phyloP scores from a whole-genome alignment of 2,888 invertebrate species.

The Thelaira solivaga region DNA sequence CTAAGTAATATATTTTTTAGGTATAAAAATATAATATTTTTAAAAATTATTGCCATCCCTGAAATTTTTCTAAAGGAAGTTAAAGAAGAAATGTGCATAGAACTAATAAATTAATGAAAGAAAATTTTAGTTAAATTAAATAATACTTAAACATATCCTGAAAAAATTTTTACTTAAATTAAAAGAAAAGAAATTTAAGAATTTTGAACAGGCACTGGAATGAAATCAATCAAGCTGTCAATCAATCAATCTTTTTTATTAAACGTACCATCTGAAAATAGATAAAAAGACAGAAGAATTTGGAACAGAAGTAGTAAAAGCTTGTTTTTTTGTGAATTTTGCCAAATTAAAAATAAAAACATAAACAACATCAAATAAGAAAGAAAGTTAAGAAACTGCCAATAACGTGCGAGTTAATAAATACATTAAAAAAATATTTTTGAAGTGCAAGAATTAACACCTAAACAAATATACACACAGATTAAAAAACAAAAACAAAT shows the following conservation, averaged over 20 bases:
- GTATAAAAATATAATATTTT: too few species aligned
- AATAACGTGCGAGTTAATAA: background rate
- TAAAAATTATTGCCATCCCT: too few species aligned
- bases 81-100: too few species aligned
- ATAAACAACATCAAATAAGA: conserved; percentile 18
- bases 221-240: conserved; percentile 41
- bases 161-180: conserved; percentile 28
- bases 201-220: conserved; percentile 51
- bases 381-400: background rate
- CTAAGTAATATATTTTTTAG: too few species aligned
- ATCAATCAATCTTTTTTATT: conserved; percentile 48
- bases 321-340: background rate
- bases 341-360: background rate
- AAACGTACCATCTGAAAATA: conserved; percentile 57
- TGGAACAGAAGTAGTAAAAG: conserved; percentile 49
- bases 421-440: background rate
- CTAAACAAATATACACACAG: too few species aligned
- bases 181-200: conserved; percentile 37
- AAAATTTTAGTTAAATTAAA: background rate
- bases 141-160: conserved; percentile 38
- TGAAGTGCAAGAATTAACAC: too few species aligned
- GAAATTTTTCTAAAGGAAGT: too few species aligned
- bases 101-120: too few species aligned
- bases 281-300: conserved; percentile 51
- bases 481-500: too few species aligned